phyloP scores from a whole-genome alignment of 2,113 vertebrate genomes.

The Peromyscus polionotus region DNA sequence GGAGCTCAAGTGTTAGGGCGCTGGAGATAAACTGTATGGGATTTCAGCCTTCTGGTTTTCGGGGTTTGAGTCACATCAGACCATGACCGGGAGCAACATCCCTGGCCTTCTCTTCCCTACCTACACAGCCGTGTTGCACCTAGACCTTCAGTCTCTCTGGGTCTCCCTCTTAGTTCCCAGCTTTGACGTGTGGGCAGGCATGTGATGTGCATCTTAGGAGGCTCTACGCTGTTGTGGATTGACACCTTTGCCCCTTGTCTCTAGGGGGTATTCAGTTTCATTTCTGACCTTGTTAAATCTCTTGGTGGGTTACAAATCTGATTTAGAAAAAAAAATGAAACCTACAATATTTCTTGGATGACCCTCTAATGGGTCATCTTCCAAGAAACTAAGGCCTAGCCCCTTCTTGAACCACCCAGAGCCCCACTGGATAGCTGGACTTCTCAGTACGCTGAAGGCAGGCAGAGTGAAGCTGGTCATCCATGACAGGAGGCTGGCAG shows the following conservation, averaged over 20 bases:
- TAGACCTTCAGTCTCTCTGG: background rate
- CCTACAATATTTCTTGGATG: background rate
- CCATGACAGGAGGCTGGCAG: background rate
- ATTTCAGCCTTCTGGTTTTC: background rate
- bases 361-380: background rate
- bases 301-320: conserved; percentile 14
- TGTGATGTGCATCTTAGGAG: background rate
- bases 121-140: background rate
- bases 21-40: background rate
- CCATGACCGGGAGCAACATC: too few relatives aligned
- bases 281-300: conserved; percentile 23
- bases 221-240: background rate
- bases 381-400: background rate
- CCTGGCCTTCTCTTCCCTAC: background rate
- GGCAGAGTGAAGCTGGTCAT: background rate
- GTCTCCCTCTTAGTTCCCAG: background rate
- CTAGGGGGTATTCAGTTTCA: background rate
- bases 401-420: background rate
- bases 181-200: background rate
- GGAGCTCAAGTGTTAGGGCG: background rate
- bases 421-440: background rate
- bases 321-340: background rate
- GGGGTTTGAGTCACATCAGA: background rate
- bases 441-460: background rate
- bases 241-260: background rate